phyloP scores from a whole-genome alignment of 2,113 vertebrate genomes.

The Athene noctua region DNA sequence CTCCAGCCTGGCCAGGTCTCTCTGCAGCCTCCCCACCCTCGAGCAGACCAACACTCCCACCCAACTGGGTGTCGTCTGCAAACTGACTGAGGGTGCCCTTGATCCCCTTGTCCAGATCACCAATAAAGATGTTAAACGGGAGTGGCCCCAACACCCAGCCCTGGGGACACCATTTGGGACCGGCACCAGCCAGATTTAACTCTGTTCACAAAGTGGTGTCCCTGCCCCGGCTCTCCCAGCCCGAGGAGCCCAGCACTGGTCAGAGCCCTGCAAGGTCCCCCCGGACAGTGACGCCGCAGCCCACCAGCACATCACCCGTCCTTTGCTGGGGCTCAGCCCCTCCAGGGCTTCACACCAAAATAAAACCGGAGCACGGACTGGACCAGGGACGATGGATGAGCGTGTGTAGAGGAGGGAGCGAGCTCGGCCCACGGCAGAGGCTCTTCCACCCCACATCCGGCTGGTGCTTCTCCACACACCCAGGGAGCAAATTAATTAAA shows the following conservation, averaged over 20 bases:
- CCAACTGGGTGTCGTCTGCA: too few species aligned
- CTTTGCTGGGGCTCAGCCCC: not conserved
- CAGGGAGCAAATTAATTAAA: not conserved
- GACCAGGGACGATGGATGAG: fast-evolving
- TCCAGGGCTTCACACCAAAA: not conserved
- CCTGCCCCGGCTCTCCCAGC: not conserved
- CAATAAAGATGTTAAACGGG: too few species aligned
- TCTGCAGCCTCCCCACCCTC: too few species aligned
- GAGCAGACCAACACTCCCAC: too few species aligned
- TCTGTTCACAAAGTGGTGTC: too few species aligned
- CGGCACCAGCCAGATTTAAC: too few species aligned
- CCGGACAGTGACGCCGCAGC: fast-evolving
- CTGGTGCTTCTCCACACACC: not conserved
- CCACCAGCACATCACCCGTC: fast-evolving
- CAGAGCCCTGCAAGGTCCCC: not conserved
- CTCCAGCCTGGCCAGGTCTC: too few species aligned
- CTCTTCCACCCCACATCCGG: not conserved
- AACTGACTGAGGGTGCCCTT: too few species aligned
- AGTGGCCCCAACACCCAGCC: too few species aligned
- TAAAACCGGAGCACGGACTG: not conserved
- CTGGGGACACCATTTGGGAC: too few species aligned
- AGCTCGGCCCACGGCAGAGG: fast-evolving
- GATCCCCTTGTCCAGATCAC: too few species aligned
- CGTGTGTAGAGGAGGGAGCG: fast-evolving
- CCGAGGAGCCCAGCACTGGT: fast-evolving